Evolutionary conservation across 2,797 vertebrate genomes (phyloP), one percentile per base, ranked within the genome.

Genomic region (Coluber constrictor): DNA sequence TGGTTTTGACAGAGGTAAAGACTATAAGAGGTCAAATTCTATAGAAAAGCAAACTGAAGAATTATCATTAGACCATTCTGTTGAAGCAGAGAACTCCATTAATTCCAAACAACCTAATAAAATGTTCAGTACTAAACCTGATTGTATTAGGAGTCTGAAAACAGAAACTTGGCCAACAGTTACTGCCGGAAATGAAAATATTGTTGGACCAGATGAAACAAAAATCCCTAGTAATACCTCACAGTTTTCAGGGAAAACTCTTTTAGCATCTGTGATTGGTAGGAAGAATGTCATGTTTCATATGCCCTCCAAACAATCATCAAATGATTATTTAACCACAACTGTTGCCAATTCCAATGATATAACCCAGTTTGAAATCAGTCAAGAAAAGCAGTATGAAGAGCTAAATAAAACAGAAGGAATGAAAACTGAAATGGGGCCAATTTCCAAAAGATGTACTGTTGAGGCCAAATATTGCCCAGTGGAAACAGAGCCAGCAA

Each of bases 291-390:
- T 98, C 90, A 97, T 97, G 0, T 98, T 99, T 94, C 95, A 98
- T 16, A 99, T 97, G 97, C 98, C 98, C 12, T 97, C 98, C 5
- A 98, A 98, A 93, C 98, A 98, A 96, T 99, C 99, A 2, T 99
- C 99, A 83, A 99, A 99, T 96, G 98, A 99, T 92, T 99, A 99
- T 5, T 98, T 99, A 95, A 99, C 99, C 1, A 99, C 99, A 92
- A 98, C 98, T 86, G 98, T 99, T 95, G 96, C 97, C 94, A 99
- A 97, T 97, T 97, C 98, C 55, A 97, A 98, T 70, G 98, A 93
- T 16, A 95, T 96, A 93, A 93, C 94, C 5, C 94, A 94, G 1
- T 93, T 93, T 94, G 98, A 97, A 93, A 88, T 96, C 29, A 90
- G 89, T 0, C 0, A 56, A 20, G 0, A 4, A 23, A 95, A 93